Evolutionary conservation across 2,888 invertebrate species (phyloP).

Genomic region (Andrena minutula): DNA sequence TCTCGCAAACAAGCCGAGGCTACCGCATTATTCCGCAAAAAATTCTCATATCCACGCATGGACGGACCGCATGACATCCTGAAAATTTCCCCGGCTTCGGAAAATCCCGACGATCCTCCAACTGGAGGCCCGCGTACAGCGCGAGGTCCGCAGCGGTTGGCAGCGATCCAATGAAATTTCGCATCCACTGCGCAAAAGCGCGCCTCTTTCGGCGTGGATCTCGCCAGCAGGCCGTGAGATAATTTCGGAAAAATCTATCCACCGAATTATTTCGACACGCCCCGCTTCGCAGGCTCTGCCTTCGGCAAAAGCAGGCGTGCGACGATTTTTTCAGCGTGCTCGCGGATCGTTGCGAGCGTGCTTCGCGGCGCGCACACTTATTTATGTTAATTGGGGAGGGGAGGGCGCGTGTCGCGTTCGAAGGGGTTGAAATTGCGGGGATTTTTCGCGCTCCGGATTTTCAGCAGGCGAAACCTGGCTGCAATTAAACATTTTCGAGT

Average conservation of each 20-base stretch:
- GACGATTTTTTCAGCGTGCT: neutral
- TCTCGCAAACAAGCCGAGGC: neutral
- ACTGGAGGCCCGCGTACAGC: constrained; percentile 56
- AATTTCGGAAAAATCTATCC: constrained; percentile 12
- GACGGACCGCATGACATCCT: neutral
- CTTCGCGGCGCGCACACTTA: neutral
- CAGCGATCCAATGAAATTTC: constrained; percentile 76
- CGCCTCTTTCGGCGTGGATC: constrained; percentile 3
- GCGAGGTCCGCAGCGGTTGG: constrained; percentile 69
- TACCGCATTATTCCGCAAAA: constrained; percentile 7
- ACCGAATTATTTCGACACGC: neutral
- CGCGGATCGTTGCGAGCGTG: neutral
- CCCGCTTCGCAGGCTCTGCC: neutral
- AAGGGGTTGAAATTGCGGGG: neutral
- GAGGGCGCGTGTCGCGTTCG: neutral
- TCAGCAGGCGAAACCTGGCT: neutral
- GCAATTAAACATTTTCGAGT: neutral
- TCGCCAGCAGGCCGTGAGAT: neutral
- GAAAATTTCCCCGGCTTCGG: constrained; percentile 37
- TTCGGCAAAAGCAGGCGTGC: neutral
- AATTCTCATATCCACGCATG: neutral
- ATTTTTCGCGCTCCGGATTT: neutral
- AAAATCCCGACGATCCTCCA: constrained; percentile 52
- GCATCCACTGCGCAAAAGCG: constrained; percentile 56
- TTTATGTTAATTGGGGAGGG: constrained; percentile 10